Evolutionary conservation across 35 echinoderm and acorn worm species (phyloP).

Genomic region (Heliocidaris erythrogramma): DNA sequence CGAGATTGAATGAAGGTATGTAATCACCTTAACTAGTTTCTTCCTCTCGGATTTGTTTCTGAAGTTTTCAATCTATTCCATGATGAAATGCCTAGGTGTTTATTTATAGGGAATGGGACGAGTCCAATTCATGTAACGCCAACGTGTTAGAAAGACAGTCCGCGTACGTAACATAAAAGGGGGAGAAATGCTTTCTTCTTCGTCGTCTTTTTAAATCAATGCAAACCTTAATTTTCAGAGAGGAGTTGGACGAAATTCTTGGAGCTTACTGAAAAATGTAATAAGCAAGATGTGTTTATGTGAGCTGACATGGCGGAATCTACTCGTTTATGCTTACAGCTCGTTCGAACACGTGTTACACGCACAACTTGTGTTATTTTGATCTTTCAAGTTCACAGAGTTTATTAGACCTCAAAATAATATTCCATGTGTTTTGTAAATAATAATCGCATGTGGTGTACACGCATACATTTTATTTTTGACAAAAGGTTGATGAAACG

Average conservation of each 20-base stretch:
- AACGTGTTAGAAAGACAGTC: neutral
- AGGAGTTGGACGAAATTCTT: neutral
- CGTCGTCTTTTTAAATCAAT: neutral
- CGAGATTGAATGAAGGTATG: neutral
- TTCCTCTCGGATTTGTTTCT: neutral
- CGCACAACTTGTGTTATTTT: neutral
- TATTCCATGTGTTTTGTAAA: too few species aligned
- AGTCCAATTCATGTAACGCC: neutral
- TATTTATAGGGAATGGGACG: neutral
- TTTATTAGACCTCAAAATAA: too few species aligned
- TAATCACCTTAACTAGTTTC: neutral
- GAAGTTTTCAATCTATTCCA: neutral
- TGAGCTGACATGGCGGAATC: neutral
- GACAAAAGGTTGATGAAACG: too few species aligned
- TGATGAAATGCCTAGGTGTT: neutral
- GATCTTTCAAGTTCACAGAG: neutral
- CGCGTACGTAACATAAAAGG: neutral
- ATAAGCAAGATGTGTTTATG: slow-evolving; percentile 10
- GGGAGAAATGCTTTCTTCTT: neutral
- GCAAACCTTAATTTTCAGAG: neutral
- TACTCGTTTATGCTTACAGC: neutral
- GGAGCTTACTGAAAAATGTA: neutral
- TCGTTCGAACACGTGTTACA: neutral
- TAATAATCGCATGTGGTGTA: too few species aligned
- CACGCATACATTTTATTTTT: too few species aligned